Percentiles rank a stretch among this genome's conserved stretches.
These are phyloP conservation scores for Accipiter cooperii DNA, from an alignment of 2,113 vertebrate species.

Conservation along the genomic window DNA sequence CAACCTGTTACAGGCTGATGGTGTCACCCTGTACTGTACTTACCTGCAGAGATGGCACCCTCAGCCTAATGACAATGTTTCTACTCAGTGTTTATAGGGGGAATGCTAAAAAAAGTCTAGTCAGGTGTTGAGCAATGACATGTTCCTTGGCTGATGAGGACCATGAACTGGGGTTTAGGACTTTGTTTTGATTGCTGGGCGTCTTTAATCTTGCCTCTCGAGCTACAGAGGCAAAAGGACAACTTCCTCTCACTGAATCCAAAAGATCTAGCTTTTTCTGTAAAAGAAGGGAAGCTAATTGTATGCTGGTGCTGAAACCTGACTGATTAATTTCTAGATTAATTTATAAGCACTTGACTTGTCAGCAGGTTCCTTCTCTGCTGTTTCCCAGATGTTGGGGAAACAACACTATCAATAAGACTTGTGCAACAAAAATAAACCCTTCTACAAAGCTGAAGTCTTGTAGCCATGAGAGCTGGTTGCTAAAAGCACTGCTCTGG, in stretches of 20 bases:
- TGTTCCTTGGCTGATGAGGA: neutral
- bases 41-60: neutral
- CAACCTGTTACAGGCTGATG: neutral
- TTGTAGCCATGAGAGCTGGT: accelerated
- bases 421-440: neutral
- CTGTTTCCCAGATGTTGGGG: neutral
- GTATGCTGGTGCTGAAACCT: neutral
- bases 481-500: neutral
- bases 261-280: neutral
- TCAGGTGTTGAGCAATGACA: neutral
- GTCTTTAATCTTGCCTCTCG: neutral
- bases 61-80: neutral
- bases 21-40: neutral
- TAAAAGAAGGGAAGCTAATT: neutral
- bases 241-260: neutral
- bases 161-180: neutral
- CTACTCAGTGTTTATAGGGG: neutral
- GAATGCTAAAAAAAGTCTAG: neutral
- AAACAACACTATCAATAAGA: neutral
- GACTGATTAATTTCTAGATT: constrained; percentile 14
- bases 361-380: constrained; percentile 6
- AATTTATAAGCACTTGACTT: constrained; percentile 43
- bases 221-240: neutral
- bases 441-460: neutral
- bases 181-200: neutral